A percentile compares a stretch with the other conserved stretches of the same genome.
phyloP scores from a whole-genome alignment of 2,888 invertebrate species.

The Sphecodes monilicornis region DNA sequence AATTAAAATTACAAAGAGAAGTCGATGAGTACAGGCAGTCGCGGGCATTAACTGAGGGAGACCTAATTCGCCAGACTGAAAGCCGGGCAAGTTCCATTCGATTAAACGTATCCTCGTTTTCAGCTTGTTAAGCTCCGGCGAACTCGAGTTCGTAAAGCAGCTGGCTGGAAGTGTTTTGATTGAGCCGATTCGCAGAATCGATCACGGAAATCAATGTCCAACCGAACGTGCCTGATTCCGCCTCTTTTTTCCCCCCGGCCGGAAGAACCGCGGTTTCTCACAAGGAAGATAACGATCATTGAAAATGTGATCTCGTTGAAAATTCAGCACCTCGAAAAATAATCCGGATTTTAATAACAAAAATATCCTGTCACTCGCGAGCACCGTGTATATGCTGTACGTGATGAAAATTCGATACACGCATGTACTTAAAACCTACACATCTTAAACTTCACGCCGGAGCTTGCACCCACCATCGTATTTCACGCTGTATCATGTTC shows the following conservation, averaged over 20 bases:
- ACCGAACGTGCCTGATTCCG: background rate
- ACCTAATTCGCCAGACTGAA: constrained; percentile 51
- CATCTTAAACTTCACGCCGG: background rate
- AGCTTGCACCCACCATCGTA: background rate
- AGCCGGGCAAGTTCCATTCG: constrained; percentile 54
- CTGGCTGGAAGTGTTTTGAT: constrained; percentile 43
- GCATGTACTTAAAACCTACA: background rate
- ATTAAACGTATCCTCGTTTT: constrained; percentile 66
- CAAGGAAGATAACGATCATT: too few species aligned
- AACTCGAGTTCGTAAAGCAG: constrained; percentile 30
- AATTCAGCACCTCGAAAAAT: background rate
- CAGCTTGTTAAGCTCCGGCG: constrained; percentile 59
- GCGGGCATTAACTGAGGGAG: constrained; percentile 51
- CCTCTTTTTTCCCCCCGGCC: too few species aligned
- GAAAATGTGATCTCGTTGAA: too few species aligned
- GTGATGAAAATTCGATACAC: background rate
- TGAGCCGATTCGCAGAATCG: constrained; percentile 20
- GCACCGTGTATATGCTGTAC: too few species aligned
- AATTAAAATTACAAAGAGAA: constrained; percentile 73
- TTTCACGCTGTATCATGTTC: background rate
- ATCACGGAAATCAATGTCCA: constrained; percentile 23
- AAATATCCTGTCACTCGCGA: background rate
- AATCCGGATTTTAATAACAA: background rate
- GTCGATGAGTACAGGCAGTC: constrained; percentile 52
- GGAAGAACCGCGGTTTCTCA: background rate